Conservation (phyloP, 2,888 invertebrate genomes). For the Tenthredo livida region DNA sequence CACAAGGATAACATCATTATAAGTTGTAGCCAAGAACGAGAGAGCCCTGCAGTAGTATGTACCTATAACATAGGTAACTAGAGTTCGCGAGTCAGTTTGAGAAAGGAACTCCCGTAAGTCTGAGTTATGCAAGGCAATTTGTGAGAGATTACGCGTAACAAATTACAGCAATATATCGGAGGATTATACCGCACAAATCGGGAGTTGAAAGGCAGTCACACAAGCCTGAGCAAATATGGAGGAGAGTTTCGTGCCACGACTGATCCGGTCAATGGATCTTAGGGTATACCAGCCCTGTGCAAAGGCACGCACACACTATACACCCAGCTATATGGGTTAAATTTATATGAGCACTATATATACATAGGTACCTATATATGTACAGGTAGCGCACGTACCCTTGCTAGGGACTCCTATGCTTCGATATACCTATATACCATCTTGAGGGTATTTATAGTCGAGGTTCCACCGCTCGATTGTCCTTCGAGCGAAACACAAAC, state of each 20-base stretch:
- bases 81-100: not conserved
- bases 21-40: not conserved
- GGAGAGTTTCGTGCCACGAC: constrained; percentile 24
- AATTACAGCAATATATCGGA: constrained; percentile 72
- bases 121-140: constrained; percentile 67
- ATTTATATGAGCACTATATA: too few species aligned
- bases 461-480: constrained; percentile 10
- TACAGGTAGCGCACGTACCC: not conserved
- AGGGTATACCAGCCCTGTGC: not conserved
- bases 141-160: constrained; percentile 68
- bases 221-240: constrained; percentile 64
- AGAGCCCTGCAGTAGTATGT: not conserved
- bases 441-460: constrained; percentile 16
- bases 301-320: not conserved
- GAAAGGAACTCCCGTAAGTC: constrained; percentile 61
- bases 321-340: not conserved
- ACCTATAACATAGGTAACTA: not conserved
- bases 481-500: constrained; percentile 12
- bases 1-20: constrained; percentile 1
- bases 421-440: not conserved
- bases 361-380: not conserved
- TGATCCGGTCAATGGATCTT: constrained; percentile 34
- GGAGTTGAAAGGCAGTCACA: constrained; percentile 60
- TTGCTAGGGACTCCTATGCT: not conserved
- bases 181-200: constrained; percentile 66